Conservation (phyloP, 2,797 vertebrate genomes). For the Buceros bicornis region DNA sequence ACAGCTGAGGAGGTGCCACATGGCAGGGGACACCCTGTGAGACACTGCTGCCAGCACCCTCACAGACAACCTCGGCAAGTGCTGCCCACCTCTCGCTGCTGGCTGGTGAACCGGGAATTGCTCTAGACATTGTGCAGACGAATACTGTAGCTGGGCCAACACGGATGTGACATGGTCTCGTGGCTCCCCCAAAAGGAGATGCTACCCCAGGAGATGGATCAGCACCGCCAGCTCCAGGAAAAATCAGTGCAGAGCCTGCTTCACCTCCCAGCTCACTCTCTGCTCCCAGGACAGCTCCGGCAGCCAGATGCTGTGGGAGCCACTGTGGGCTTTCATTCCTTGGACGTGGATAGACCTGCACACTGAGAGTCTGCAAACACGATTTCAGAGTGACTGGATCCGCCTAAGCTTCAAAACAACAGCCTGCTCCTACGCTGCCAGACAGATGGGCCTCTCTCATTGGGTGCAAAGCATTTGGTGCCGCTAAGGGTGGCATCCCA, state of each 20-base stretch:
- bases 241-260: background rate
- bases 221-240: background rate
- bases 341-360: background rate
- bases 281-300: background rate
- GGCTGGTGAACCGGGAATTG: background rate
- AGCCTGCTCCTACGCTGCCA: background rate
- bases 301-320: background rate
- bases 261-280: background rate
- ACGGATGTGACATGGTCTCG: background rate
- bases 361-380: background rate
- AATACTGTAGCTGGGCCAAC: background rate
- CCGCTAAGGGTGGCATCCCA: background rate
- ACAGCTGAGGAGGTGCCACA: background rate
- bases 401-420: background rate
- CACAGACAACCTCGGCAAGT: background rate
- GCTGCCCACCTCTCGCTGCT: background rate
- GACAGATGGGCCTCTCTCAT: background rate
- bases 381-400: background rate
- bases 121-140: background rate
- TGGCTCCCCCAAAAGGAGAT: background rate
- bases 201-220: background rate
- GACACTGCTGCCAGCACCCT: background rate
- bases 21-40: background rate
- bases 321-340: background rate
- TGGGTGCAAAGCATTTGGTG: rapidly evolving